Evolutionary conservation across 2,797 vertebrate genomes (phyloP), one percentile per base, ranked within the genome.

Genomic region (Manis pentadactyla): DNA sequence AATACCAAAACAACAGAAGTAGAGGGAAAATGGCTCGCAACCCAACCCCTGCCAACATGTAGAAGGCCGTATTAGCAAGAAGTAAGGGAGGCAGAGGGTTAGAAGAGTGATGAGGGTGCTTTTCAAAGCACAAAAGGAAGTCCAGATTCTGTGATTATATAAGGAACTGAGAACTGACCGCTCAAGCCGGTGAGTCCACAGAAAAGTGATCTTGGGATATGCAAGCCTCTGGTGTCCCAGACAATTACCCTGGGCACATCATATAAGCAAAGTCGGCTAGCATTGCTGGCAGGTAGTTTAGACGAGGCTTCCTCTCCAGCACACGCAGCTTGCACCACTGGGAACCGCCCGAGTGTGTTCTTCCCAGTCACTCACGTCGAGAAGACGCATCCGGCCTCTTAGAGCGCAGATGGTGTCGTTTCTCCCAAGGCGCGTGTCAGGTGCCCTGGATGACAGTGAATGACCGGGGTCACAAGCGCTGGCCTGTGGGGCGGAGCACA

Each of bases 1-100:
- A 77, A 61, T 78, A 83, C 23, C n/a, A 69, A 63, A 89, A 46
- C n/a, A 69, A 63, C 83, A 46, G 89, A 81, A 77, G 15, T 53
- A n/a, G 61, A 74, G 34, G 19, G 14, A 27, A 74, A 34, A 49
- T 37, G 39, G 51, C 34, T 71, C 23, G 74, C n/a, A n/a, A 42
- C 15, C 15, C 7, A 79, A 21, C 13, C 49, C 17, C 55, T 18
- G 7, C 19, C 27, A 64, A 64, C 57, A 49, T 3, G 78, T 53
- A 78, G 55, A 63, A 94, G 53, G 25, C 13, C 77, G 84, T 75
- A 19, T 42, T 18, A 79, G 34, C 71, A 74, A 46, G 39, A 81
- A 1, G 13, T 31, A 46, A 51, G 93, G 25, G 55, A 73, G 25
- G 75, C 8, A 51, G 25, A 25, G 27, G 53, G 64, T n/a, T 27